Percentiles rank a stretch among this genome's conserved stretches.
Evolutionary conservation across 2,113 vertebrate genomes (phyloP).

Genomic region (Lanius collurio): DNA sequence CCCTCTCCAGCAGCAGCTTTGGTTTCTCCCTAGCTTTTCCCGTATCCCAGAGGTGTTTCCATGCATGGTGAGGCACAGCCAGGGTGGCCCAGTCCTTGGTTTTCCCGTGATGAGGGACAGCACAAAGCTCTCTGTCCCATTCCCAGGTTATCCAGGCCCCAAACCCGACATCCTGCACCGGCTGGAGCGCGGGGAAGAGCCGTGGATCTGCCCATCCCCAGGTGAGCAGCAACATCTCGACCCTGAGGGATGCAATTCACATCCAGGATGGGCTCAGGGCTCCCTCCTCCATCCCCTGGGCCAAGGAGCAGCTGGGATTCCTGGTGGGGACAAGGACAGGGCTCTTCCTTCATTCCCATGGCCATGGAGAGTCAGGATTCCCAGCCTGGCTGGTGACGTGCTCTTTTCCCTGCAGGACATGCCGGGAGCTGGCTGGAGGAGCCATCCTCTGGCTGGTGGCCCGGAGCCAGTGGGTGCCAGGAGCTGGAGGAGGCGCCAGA

Average conservation of each 20-base stretch:
- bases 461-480: rapidly evolving
- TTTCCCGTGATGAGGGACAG: rapidly evolving
- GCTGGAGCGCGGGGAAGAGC: constrained; percentile 18
- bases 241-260: rapidly evolving
- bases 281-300: rapidly evolving
- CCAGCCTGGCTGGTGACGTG: rapidly evolving
- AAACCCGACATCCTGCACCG: constrained; percentile 20
- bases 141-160: constrained; percentile 28
- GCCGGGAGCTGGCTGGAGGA: rapidly evolving
- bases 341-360: not conserved
- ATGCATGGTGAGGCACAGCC: not conserved
- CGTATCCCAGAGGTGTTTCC: not conserved
- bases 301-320: not conserved
- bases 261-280: not conserved
- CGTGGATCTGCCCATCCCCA: not conserved
- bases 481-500: not conserved
- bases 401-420: not conserved
- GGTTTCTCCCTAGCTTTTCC: rapidly evolving
- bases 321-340: not conserved
- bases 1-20: not conserved
- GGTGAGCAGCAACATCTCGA: not conserved
- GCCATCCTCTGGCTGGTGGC: not conserved
- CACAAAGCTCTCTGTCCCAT: rapidly evolving
- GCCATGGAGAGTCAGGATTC: not conserved
- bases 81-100: not conserved